Evolutionary conservation across 2,888 invertebrate species (phyloP), one percentile per base, ranked within the genome.

Genomic region (Artemia sp.): DNA sequence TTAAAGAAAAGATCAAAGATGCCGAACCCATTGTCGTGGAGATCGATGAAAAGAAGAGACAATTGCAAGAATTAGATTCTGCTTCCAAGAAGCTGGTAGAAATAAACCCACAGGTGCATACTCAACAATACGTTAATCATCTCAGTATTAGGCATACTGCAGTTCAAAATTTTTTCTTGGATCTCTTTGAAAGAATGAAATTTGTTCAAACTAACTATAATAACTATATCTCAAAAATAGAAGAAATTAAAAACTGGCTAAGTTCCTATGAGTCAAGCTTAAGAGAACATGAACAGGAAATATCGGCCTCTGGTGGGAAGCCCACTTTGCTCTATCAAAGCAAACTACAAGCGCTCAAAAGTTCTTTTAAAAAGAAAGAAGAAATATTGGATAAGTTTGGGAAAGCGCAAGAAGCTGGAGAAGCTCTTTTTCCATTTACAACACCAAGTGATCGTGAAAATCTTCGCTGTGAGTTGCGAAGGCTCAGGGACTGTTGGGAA

Each of bases 371-470:
- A 68, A 85, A 86, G 68, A 86, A 90, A 74, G 91, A 92, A 74
- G 81, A 84, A 70, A 93, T 92, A 0, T 90, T 90, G 76, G 80
- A 81, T 51, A 79, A 91, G 58, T 78, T 94, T 0, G 90, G 89
- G 74, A 85, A 83, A 74, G 89, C 89, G 0, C 86, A 91, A 0
- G 90, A 90, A 77, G 85, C 88, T 70, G 94, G 94, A 0, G 95
- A 96, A 80, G 85, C 87, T 8, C 80, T 96, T 11, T 92, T 92
- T 75, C 85, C 90, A 12, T 86, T 89, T 66, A 88, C 94, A 10
- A 89, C 88, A 0, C 87, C 90, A 1, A 90, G 92, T 75, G 90
- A 92, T 71, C 84, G 94, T 68, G 94, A 95, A 77, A 80, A 83
- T 68, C 86, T 95, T 69, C 83, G 95, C 73, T 84, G 86, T 68